Percentiles rank a stretch among this genome's conserved stretches.
These are phyloP conservation scores for Eristalis arbustorum DNA, from an alignment of 2,888 invertebrate genomes.

Conservation along the genomic window DNA sequence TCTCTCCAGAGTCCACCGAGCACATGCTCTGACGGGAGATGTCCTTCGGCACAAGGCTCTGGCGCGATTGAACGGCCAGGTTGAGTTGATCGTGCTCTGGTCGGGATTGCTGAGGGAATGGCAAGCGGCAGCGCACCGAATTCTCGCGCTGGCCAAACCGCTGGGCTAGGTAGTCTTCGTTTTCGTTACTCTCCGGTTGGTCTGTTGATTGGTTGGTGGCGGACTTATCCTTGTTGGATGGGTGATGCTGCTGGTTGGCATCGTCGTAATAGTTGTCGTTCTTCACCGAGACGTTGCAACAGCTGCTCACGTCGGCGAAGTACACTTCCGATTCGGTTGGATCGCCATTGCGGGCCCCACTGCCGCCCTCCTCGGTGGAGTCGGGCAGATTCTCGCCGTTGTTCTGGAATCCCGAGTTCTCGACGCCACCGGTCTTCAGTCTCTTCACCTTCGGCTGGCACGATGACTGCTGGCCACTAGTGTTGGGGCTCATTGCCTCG, in stretches of 20 bases:
- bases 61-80: conserved; percentile 66
- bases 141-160: conserved; percentile 83
- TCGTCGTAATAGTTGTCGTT: conserved; percentile 80
- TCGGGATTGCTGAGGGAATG: conserved; percentile 79
- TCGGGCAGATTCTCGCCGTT: conserved; percentile 81
- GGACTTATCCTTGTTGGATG: conserved; percentile 68
- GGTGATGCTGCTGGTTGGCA: conserved; percentile 73
- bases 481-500: conserved; percentile 72
- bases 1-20: conserved; percentile 79
- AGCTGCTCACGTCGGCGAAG: conserved; percentile 92
- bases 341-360: conserved; percentile 78
- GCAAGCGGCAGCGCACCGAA: conserved; percentile 83
- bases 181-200: conserved; percentile 74
- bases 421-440: conserved; percentile 84
- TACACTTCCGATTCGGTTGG: conserved; percentile 91
- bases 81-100: conserved; percentile 71
- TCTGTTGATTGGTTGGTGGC: conserved; percentile 69
- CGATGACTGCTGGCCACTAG: conserved; percentile 69
- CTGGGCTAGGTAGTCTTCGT: conserved; percentile 83
- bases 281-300: conserved; percentile 88
- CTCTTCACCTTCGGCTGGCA: conserved; percentile 69
- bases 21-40: conserved; percentile 79
- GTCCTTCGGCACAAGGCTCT: conserved; percentile 77
- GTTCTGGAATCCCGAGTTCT: conserved; percentile 89
- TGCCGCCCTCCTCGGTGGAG: conserved; percentile 67